Conservation (phyloP, 2,113 vertebrate genomes). For the Cisticola juncidis region DNA sequence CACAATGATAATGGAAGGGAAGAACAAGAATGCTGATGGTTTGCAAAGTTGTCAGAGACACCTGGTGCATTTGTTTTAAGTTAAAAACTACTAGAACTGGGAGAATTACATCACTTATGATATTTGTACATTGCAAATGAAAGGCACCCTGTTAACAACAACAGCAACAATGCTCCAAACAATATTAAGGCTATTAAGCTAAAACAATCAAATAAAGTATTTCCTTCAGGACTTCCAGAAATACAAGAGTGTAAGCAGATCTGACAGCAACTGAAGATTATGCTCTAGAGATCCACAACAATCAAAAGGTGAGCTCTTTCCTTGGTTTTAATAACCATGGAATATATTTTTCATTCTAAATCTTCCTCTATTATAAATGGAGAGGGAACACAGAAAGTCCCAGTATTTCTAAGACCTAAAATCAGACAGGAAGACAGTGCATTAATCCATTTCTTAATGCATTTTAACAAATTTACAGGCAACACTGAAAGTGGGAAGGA, state of each 20-base stretch:
- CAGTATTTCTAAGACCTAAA: not conserved
- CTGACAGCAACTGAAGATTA: not conserved
- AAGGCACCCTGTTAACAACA: not conserved
- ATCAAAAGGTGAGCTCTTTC: not conserved
- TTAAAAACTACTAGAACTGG: not conserved
- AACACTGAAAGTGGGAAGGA: not conserved
- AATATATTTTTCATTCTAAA: not conserved
- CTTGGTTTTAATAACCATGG: not conserved
- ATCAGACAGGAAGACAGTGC: not conserved
- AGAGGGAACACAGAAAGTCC: not conserved
- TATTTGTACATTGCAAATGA: not conserved
- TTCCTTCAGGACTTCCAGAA: not conserved
- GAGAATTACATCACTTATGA: not conserved
- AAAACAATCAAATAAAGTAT: not conserved
- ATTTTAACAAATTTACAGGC: not conserved
- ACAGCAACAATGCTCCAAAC: not conserved
- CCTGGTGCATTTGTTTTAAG: not conserved
- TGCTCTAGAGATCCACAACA: not conserved
- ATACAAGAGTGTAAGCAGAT: not conserved
- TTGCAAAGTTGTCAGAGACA: not conserved
- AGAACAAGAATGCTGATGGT: not conserved
- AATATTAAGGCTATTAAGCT: not conserved
- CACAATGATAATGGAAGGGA: not conserved
- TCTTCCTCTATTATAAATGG: not conserved
- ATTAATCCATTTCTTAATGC: not conserved